Base-by-base conservation (phyloP, 2,888 invertebrate species). In the Andrena bicolor region DNA sequence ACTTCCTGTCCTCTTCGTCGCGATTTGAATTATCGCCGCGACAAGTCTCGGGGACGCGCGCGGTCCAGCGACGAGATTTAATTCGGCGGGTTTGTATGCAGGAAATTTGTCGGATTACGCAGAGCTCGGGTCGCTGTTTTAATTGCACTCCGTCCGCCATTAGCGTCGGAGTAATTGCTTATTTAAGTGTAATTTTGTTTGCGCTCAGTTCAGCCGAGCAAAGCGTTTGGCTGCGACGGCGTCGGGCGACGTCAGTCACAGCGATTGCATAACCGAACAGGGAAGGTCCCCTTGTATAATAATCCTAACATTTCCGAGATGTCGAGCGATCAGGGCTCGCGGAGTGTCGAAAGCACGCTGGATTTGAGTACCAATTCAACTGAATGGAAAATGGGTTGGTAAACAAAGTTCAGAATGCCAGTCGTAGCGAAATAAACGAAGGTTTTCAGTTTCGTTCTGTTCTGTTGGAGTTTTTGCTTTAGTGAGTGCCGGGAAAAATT, bases 151-250 rank as follows among this genome's bases (percentile, higher is more conserved):
- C 16, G 41, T 71, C n/a, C 8, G 41, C n/a, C 76, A 76, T 76
- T 71, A 63, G 41, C 48, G 76, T 8, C 63, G 41, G 76, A 63
- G 76, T 71, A 71, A 76, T 63, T 71, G 71, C 76, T 76, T 76
- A 71, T 76, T 76, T 76, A 76, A 71, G 63, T 64, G 76, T 71
- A 76, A 76, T 71, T 71, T 76, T 71, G 71, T 71, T 71, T 71
- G 71, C 71, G 63, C 71, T 71, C 71, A 71, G 71, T 71, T 76
- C 71, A 53, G 63, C 63, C 48, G 13, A 56, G 71, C 56, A 53
- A 53, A 76, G 60, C 49, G 60, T 69, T 60, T 20, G 32, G 69
- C 26, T 51, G 51, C 26, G 58, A 61, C 28, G 61, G n/a, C 35
- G 60, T 61, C 60, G 49, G 41, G 41, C 35, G 53, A 51, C 56